Percentiles rank a stretch among this genome's conserved stretches.
phyloP scores from a whole-genome alignment of 2,113 vertebrate species.

The Saccopteryx bilineata region DNA sequence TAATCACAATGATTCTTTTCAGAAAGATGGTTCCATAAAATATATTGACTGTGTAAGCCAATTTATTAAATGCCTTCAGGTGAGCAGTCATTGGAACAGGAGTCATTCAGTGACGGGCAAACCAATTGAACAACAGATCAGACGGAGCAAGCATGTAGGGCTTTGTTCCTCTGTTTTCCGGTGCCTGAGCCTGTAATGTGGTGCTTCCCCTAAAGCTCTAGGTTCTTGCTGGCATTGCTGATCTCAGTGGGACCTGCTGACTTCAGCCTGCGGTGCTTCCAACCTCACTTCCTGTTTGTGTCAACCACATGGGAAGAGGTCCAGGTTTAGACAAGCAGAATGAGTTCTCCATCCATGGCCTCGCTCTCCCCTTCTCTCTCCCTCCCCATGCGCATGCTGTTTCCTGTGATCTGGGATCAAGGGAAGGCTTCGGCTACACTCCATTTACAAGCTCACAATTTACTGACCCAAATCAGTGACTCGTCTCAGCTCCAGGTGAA shows the following conservation, averaged over 20 bases:
- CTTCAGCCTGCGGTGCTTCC: background rate
- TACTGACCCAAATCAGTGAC: background rate
- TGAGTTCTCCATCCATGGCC: background rate
- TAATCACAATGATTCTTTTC: background rate
- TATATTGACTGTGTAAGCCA: background rate
- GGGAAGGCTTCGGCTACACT: background rate
- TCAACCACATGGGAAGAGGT: background rate
- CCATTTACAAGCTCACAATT: background rate
- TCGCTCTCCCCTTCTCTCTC: background rate
- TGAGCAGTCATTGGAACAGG: background rate
- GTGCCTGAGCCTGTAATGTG: background rate
- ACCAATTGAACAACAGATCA: background rate
- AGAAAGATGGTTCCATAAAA: background rate
- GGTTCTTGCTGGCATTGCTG: background rate
- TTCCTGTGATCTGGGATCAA: slow-evolving; percentile 28
- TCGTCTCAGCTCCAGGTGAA: background rate
- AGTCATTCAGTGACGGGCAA: background rate
- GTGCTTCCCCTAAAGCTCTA: background rate
- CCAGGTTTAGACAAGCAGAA: background rate
- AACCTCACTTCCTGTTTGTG: background rate
- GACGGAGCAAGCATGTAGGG: background rate
- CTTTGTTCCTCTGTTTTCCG: background rate
- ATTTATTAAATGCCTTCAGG: background rate
- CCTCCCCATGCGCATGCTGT: background rate
- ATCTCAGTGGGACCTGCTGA: background rate